Percentiles rank a stretch among this genome's conserved stretches.
Conservation (phyloP, 2,113 vertebrate species). For the Cryptoleucopteryx plumbea region DNA sequence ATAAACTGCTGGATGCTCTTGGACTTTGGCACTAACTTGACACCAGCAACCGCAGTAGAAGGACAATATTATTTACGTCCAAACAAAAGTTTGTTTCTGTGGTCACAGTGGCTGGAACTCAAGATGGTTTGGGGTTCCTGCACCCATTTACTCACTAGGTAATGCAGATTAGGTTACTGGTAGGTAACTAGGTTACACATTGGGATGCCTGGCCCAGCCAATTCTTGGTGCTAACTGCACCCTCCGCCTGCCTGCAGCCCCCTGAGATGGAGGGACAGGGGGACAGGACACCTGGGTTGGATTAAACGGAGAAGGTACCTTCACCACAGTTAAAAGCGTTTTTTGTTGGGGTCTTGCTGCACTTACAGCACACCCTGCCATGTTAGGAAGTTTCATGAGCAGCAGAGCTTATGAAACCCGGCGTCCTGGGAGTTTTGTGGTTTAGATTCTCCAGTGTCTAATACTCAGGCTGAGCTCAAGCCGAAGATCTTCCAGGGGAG, state of each 20-base stretch:
- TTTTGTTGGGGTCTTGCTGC: background rate
- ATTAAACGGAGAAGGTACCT: background rate
- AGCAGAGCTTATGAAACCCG: background rate
- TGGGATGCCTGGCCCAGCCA: background rate
- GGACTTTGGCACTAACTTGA: conserved; percentile 3
- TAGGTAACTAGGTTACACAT: background rate
- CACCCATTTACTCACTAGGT: background rate
- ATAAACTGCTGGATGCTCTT: background rate
- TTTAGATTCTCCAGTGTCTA: background rate
- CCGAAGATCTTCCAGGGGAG: background rate
- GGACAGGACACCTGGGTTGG: background rate
- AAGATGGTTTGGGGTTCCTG: background rate
- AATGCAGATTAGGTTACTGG: too few species aligned
- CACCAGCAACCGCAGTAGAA: background rate
- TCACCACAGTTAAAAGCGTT: background rate
- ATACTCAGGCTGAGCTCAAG: background rate
- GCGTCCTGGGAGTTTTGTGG: background rate
- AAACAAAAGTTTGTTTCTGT: background rate
- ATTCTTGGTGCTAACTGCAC: background rate
- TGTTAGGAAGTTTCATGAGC: rapidly evolving
- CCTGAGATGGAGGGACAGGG: background rate
- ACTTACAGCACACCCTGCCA: background rate
- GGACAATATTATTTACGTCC: background rate
- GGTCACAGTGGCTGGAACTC: background rate
- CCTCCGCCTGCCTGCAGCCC: background rate